phyloP scores from a whole-genome alignment of 2,113 vertebrate genomes.

The Entosphenus tridentatus region DNA sequence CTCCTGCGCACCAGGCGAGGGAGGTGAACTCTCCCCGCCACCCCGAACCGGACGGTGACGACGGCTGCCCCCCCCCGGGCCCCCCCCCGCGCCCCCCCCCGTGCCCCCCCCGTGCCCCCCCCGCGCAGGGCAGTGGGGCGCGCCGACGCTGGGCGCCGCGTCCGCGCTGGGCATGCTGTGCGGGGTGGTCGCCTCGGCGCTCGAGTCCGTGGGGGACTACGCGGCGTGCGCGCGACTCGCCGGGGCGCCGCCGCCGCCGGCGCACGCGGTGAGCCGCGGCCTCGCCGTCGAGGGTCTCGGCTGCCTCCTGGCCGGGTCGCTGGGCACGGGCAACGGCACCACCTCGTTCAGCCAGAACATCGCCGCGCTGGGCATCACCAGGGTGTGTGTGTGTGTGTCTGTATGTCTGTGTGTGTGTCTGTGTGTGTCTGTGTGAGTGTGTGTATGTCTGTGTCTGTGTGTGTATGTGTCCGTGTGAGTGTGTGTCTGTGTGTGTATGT shows the following conservation, averaged over 20 bases:
- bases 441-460: too few relatives aligned
- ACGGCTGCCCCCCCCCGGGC: too few relatives aligned
- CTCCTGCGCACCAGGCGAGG: too few relatives aligned
- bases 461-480: too few relatives aligned
- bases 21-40: too few relatives aligned
- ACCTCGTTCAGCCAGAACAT: slow-evolving; percentile 46
- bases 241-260: slow-evolving; percentile 33
- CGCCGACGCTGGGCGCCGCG: slow-evolving; percentile 30
- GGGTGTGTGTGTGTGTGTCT: slow-evolving; percentile 16
- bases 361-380: slow-evolving; percentile 36
- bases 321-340: slow-evolving; percentile 38
- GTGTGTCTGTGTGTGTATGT: too few relatives aligned
- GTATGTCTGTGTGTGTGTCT: too few relatives aligned
- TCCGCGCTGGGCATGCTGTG: slow-evolving; percentile 37
- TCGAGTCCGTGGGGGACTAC: slow-evolving; percentile 41
- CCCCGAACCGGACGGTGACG: too few relatives aligned
- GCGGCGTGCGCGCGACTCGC: slow-evolving; percentile 33
- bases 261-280: slow-evolving; percentile 33
- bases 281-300: slow-evolving; percentile 35
- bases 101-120: neutral
- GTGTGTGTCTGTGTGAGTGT: too few relatives aligned
- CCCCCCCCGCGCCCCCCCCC: too few relatives aligned
- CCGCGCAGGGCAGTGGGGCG: slow-evolving; percentile 32
- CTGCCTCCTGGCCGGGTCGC: slow-evolving; percentile 31
- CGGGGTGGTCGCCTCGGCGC: slow-evolving; percentile 31